phyloP scores from a whole-genome alignment of 92 coral and sea anemone species.

The Micromussa lordhowensis region DNA sequence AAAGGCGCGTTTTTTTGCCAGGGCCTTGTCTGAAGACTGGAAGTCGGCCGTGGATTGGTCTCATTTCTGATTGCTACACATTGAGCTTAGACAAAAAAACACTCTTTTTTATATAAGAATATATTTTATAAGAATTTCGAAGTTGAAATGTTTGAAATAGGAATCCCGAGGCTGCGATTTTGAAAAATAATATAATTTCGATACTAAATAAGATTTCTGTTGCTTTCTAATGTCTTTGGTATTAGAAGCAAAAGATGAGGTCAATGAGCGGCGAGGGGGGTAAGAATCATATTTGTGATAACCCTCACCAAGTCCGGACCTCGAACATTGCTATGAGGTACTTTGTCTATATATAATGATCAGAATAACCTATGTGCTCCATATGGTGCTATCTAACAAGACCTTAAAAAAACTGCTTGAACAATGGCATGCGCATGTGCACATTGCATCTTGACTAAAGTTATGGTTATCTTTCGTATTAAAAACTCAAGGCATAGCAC shows the following conservation, averaged over 20 bases:
- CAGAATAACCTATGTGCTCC: neutral
- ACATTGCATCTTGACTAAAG: neutral
- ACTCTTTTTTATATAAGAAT: neutral
- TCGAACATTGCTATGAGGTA: neutral
- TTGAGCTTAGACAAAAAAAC: neutral
- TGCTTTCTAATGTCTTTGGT: no score
- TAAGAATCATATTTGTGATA: constrained; percentile 3
- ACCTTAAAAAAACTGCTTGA: no score
- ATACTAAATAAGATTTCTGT: no score
- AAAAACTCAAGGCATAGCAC: neutral
- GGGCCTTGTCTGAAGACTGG: no score
- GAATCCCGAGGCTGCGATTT: no score
- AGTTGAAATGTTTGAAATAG: no score
- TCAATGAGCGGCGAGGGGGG: constrained; percentile 48
- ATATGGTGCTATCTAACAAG: neutral
- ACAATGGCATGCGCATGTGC: constrained; percentile 1
- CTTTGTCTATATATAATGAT: neutral
- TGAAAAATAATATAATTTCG: no score
- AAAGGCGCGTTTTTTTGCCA: no score
- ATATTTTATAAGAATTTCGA: no score
- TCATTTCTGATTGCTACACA: neutral
- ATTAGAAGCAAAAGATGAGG: constrained; percentile 1
- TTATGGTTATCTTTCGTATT: neutral
- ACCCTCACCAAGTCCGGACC: constrained; percentile 46
- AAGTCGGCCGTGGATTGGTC: no score